phyloP scores from a whole-genome alignment of 2,888 invertebrate genomes.

The Melanostoma scalare region DNA sequence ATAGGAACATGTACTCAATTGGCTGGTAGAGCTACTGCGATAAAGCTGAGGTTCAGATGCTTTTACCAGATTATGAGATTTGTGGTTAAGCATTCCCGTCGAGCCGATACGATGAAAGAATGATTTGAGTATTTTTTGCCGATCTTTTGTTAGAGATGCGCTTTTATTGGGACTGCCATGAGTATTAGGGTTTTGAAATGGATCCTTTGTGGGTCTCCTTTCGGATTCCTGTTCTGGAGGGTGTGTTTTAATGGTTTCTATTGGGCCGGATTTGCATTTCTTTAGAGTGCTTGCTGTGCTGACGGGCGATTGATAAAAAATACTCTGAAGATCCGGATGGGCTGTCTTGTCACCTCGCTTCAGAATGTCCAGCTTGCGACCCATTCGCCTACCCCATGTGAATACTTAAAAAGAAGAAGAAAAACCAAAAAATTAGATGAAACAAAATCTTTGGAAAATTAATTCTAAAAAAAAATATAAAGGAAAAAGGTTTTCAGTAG shows the following conservation, averaged over 20 bases:
- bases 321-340: conserved; percentile 81
- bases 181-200: not conserved
- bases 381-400: conserved; percentile 91
- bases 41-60: conserved; percentile 83
- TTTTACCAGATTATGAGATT: conserved; percentile 80
- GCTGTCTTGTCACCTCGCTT: conserved; percentile 87
- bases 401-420: conserved; percentile 83
- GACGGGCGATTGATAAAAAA: conserved; percentile 80
- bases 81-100: conserved; percentile 87
- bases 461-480: too few relatives aligned
- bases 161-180: conserved; percentile 57
- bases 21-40: conserved; percentile 90
- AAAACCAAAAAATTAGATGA: not conserved
- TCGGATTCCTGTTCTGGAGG: conserved; percentile 73
- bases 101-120: conserved; percentile 90
- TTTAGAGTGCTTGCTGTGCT: conserved; percentile 81
- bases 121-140: conserved; percentile 86
- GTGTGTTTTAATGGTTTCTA: conserved; percentile 82
- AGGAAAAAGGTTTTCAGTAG: too few relatives aligned
- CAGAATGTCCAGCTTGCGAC: conserved; percentile 89
- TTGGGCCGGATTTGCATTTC: conserved; percentile 84
- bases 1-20: conserved; percentile 86
- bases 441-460: too few relatives aligned
- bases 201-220: conserved; percentile 25
- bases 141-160: conserved; percentile 72